Conservation (phyloP, 1,140 invertebrate genomes). For the Telenomus remus region DNA sequence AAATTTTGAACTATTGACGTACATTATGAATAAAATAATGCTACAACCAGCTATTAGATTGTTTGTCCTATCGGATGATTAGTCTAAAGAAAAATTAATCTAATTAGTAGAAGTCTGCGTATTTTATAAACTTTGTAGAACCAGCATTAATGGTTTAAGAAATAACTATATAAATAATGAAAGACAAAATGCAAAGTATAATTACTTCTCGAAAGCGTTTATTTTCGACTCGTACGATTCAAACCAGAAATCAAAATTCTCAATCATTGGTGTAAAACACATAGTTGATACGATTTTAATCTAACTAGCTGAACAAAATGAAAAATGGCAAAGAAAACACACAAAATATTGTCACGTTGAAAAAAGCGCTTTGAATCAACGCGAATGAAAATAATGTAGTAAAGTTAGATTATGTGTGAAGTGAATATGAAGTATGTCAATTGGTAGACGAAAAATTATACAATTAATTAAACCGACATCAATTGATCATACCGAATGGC, state of each 20-base stretch:
- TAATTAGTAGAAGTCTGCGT: constrained; percentile 55
- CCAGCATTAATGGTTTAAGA: constrained; percentile 56
- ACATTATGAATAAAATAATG: constrained; percentile 47
- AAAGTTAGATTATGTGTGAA: constrained; percentile 28
- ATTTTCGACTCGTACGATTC: constrained; percentile 44
- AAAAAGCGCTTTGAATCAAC: constrained; percentile 69
- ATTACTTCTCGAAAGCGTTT: constrained; percentile 44
- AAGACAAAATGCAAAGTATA: constrained; percentile 27
- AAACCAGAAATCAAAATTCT: constrained; percentile 65
- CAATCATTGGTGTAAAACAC: constrained; percentile 64
- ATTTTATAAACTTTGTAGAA: constrained; percentile 59
- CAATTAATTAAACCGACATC: not conserved
- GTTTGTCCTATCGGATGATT: constrained; percentile 54
- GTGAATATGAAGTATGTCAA: constrained; percentile 10
- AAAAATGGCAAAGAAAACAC: too few species aligned
- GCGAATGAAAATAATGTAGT: constrained; percentile 43
- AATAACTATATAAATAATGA: constrained; percentile 41
- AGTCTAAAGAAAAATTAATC: constrained; percentile 41
- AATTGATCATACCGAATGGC: constrained; percentile 18
- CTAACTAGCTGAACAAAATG: too few species aligned
- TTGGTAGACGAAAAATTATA: constrained; percentile 3
- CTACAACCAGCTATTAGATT: constrained; percentile 52
- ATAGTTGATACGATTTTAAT: constrained; percentile 4
- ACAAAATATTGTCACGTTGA: constrained; percentile 70
- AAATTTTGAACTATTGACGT: constrained; percentile 44